Base-by-base conservation (phyloP, 2,113 vertebrate species). In the Semicossyphus pulcher region DNA sequence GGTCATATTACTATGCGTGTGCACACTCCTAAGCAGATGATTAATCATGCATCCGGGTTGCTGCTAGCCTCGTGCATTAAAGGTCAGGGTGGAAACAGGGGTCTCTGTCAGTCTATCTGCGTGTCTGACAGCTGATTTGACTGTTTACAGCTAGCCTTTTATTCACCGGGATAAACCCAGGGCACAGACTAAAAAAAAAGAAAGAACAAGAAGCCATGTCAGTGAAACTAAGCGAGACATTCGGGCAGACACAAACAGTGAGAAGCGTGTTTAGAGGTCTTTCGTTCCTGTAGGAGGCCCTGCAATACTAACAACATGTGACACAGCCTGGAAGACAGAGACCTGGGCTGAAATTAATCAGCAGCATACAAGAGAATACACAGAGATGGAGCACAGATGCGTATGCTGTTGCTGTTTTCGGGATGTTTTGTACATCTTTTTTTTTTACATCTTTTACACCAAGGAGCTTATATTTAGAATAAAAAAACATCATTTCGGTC, bases 311-410 rank as follows among this genome's bases (percentile, higher is more conserved):
- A 83, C 58, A 64, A 34, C 64, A 76, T 73, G 41, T 65, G 76
- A 85, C 76, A 67, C 42, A 60, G 54, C 63, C 72, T 86, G 58
- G 29, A 66, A 77, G 71, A 81, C 57, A 25, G 42, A 48, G 54
- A 76, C 32, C 57, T 26, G 51, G 52, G 57, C 14, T 54, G 23
- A 39, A 44, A 77, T 79, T 65, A n/a, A 74, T 57, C 29, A 49
- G 15, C 59, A 62, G n/a, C 34, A 29, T 39, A 60, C 32, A 21
- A 56, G 42, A 61, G 31, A 64, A 39, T 2, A 45, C 18, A 49
- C 31, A 45, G 21, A 6, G 15, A 53, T 10, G 9, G 20, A 37
- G 28, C 9, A 10, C 9, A 36, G 34, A 20, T n/a, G 41, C 8
- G 16, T n/a, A 5, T 39, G 37, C 37, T 14, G 16, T n/a, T n/a